Percentiles rank a stretch among this genome's conserved stretches.
These are phyloP conservation scores for Agonopterix heracliana DNA, from an alignment of 2,888 invertebrate genomes.

Conservation along the genomic window DNA sequence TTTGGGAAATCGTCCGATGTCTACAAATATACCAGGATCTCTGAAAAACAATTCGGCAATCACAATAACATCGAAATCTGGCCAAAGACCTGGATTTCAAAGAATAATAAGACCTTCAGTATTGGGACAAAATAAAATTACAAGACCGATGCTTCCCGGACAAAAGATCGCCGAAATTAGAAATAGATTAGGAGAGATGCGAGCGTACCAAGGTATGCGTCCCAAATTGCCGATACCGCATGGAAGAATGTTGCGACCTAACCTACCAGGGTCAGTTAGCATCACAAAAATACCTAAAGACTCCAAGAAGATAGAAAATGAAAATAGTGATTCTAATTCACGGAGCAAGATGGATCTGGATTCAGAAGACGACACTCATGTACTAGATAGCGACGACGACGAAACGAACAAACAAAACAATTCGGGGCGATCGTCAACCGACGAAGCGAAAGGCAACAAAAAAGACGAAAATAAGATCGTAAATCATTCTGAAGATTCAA, in stretches of 20 bases:
- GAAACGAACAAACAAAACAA: constrained; percentile 19
- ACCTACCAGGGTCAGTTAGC: constrained; percentile 59
- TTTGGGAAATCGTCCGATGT: constrained; percentile 51
- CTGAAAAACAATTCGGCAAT: constrained; percentile 78
- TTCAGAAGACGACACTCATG: constrained; percentile 59
- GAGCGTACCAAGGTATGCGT: constrained; percentile 44
- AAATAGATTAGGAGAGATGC: constrained; percentile 51
- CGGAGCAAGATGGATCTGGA: constrained; percentile 37
- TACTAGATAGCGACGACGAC: constrained; percentile 61
- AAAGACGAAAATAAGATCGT: constrained; percentile 8
- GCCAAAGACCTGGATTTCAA: constrained; percentile 51
- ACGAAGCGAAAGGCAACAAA: constrained; percentile 14
- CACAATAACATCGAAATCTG: constrained; percentile 72
- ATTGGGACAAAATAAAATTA: constrained; percentile 49
- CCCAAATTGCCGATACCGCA: constrained; percentile 44
- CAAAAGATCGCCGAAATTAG: constrained; percentile 63
- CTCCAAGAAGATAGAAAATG: constrained; percentile 40
- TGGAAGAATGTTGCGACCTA: constrained; percentile 48
- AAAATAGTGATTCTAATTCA: constrained; percentile 29
- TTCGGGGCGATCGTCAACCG: constrained; percentile 20
- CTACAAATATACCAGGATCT: constrained; percentile 61
- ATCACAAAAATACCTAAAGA: constrained; percentile 62
- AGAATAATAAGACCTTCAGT: constrained; percentile 51
- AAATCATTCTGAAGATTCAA: constrained; percentile 15
- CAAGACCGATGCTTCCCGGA: constrained; percentile 51